Percentiles rank a stretch among this genome's conserved stretches.
phyloP scores from a whole-genome alignment of 2,888 invertebrate species.

The Dendrolimus houi region DNA sequence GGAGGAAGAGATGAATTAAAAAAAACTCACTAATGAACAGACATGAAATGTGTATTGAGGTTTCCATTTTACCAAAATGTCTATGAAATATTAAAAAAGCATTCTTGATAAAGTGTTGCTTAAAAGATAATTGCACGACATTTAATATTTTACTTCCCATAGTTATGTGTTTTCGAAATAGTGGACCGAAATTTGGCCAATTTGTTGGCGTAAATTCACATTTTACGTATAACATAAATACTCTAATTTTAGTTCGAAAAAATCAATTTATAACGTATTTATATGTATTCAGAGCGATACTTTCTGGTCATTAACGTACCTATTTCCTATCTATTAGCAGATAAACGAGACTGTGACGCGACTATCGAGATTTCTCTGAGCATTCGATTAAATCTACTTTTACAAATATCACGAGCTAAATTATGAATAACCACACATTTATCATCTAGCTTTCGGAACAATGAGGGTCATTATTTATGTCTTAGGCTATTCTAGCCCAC shows the following conservation, averaged over 20 bases:
- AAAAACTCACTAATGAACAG: too few relatives aligned
- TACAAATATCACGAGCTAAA: conserved; percentile 23
- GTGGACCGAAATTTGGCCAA: too few relatives aligned
- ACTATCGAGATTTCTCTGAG: conserved; percentile 31
- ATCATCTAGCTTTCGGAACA: conserved; percentile 56
- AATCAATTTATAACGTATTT: background rate
- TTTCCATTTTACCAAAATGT: too few relatives aligned
- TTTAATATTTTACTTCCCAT: too few relatives aligned
- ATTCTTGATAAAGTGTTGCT: too few relatives aligned
- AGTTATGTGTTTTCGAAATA: too few relatives aligned
- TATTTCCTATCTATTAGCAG: background rate
- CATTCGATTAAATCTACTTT: conserved; percentile 24
- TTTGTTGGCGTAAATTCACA: too few relatives aligned
- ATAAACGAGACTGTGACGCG: conserved; percentile 24
- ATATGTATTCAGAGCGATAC: background rate
- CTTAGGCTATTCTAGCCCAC: conserved; percentile 50
- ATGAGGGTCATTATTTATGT: conserved; percentile 51
- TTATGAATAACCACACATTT: conserved; percentile 48
- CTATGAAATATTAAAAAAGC: too few relatives aligned
- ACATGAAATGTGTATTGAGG: too few relatives aligned
- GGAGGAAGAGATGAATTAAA: too few relatives aligned
- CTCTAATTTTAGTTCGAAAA: background rate
- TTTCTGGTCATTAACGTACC: background rate
- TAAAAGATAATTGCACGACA: too few relatives aligned
- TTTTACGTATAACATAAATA: too few relatives aligned